Evolutionary conservation across 2,797 vertebrate species (phyloP).

Genomic region (Dryobates pubescens): DNA sequence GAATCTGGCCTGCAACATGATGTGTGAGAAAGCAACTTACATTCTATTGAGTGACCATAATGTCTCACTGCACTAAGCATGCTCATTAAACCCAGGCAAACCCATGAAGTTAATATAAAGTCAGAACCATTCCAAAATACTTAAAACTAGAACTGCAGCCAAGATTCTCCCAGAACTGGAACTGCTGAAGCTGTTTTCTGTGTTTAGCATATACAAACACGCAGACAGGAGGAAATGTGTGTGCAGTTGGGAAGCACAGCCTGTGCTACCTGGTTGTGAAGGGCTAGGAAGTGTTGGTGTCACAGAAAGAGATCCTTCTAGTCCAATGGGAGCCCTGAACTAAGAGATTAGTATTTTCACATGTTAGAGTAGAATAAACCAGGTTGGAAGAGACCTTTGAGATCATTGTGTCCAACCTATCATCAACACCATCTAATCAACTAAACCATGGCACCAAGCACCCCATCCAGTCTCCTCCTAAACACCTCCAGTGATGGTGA

Average conservation of each 20-base stretch:
- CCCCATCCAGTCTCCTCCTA: no score
- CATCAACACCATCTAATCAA: no score
- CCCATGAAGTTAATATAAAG: conserved; percentile 2
- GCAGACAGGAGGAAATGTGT: neutral
- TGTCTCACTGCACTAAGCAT: conserved; percentile 28
- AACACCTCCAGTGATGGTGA: no score
- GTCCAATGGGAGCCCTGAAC: neutral
- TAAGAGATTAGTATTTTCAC: neutral
- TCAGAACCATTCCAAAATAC: conserved; percentile 26
- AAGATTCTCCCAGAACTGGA: conserved; percentile 31
- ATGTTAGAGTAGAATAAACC: no score
- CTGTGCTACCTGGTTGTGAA: neutral
- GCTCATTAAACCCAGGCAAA: conserved; percentile 49
- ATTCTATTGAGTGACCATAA: conserved; percentile 18
- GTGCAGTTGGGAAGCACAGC: neutral
- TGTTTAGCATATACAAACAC: neutral
- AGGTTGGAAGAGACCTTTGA: no score
- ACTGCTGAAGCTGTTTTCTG: neutral
- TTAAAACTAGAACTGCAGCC: conserved; percentile 27
- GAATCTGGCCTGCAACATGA: conserved; percentile 11
- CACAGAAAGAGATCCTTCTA: neutral
- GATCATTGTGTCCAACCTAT: no score
- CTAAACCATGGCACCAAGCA: no score
- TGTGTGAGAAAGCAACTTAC: neutral
- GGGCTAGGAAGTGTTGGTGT: neutral